Evolutionary conservation across 2,888 invertebrate species (phyloP), one percentile per base, ranked within the genome.

Genomic region (Heliconius erato): DNA sequence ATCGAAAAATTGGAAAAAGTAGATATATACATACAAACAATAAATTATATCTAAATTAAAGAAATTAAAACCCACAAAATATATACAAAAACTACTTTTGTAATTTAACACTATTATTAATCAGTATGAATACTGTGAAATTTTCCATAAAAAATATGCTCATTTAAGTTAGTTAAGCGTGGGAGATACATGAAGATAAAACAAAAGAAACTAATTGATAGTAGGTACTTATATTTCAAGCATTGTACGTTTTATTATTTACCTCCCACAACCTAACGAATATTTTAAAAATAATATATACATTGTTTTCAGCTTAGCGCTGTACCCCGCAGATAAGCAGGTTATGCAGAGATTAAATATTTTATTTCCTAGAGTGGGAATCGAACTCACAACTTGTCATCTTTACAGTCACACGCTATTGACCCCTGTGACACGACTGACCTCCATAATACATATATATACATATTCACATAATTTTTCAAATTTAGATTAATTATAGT

Each of bases 181-280:
- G 72, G 28, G 23, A 54, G 11, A 32, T 32, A 2, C 11, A 32
- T 32, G 54, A 19, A 35, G 59, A 26, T 72, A 44, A 26, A 40
- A 72, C n/a, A 72, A 59, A 35, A 32, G n/a, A 32, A 87, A 84
- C 77, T 84, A 83, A 88, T 86, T 86, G 85, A 86, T 84, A 40
- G 23, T 69, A 35, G 7, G 68, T 35, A 9, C 11, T 3, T 59
- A 59, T 23, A 4, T 49, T 49, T 2, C 12, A 65, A n/a, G 63
- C n/a, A 63, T 63, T 63, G 11, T 67, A 28, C 16, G 6, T 67
- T 65, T 59, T 65, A 11, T 26, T 3, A 65, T n/a, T 65, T 26
- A 65, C 3, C 9, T 65, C 26, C n/a, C 12, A 65, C 26, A 12
- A 65, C 7, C 4, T 65, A 26, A 12, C 23, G 6, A 23, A 19